Base-by-base conservation (phyloP, 2,888 invertebrate genomes). In the Microplitis manilae region DNA sequence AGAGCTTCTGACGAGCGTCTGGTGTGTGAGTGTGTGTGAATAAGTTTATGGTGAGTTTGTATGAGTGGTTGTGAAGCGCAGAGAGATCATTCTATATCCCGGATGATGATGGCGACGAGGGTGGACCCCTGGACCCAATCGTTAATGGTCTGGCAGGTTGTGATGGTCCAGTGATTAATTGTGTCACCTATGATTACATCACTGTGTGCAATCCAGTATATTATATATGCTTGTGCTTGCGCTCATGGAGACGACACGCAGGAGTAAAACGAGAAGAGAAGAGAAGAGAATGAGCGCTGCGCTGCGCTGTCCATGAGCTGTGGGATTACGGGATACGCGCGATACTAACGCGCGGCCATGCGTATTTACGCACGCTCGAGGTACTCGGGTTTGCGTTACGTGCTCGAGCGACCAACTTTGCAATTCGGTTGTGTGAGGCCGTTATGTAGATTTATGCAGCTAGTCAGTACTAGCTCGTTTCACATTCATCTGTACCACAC, bases 121-220 rank as follows among this genome's bases (percentile, higher is more conserved):
- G 50, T 13, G 50, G 50, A 50, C 50, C 50, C 30, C 50, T 13
- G 50, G 50, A 50, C 50, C 50, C 13, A 83, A 85, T 86, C 84
- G 84, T 84, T 86, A 86, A 86, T 86, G 85, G 85, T 81, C 82
- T 81, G 77, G 82, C 81, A 80, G 84, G 84, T 50, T 50, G 13
- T 83, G 84, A 86, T 84, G 86, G 85, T 83, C 83, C 84, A 83
- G 85, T 87, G 87, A 88, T 87, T 87, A 88, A 88, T 88, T 86
- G 87, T 87, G 86, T 87, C 87, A 50, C 50, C 50, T 50, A 50
- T 50, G 50, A 50, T 50, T 50, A 50, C 50, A 50, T 50, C 86
- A 80, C 85, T 85, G 82, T 86, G 87, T 50, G 50, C 13, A 50
- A 30, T 50, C 50, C 50, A 50, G 1, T 50, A 50, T 50, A 87